Percentiles rank a stretch among this genome's conserved stretches.
phyloP scores from a whole-genome alignment of 2,797 vertebrate genomes.

The Clarias platycephalus region DNA sequence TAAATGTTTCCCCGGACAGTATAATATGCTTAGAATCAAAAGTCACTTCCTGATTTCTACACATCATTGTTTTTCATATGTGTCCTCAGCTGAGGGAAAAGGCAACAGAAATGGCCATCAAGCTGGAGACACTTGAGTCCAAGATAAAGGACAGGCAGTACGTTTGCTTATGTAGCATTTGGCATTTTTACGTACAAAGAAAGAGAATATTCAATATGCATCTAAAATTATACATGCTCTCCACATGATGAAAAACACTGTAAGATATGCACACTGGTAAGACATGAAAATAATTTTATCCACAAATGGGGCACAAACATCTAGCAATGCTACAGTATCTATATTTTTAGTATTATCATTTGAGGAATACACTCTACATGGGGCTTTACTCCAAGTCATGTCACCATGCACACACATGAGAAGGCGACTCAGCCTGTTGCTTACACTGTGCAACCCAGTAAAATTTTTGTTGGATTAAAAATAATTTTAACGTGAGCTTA shows the following conservation, averaged over 20 bases:
- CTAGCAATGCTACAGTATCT: not conserved
- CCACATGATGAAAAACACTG: not conserved
- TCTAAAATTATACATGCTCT: not conserved
- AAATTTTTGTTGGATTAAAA: not conserved
- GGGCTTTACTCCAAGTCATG: not conserved
- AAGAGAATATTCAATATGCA: not conserved
- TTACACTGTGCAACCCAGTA: not conserved
- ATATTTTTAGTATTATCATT: not conserved
- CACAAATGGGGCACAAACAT: not conserved
- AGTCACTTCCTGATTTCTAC: not conserved
- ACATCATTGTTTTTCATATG: not conserved
- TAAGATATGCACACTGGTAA: not conserved
- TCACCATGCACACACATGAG: not conserved
- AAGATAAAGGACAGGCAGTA: conserved; percentile 56
- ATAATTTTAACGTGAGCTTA: not conserved
- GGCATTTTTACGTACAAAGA: not conserved
- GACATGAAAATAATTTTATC: not conserved
- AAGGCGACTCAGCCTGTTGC: not conserved
- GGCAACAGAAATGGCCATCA: conserved; percentile 13
- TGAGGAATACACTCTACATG: too few relatives aligned
- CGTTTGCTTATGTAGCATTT: conserved; percentile 32
- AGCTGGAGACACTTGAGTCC: conserved; percentile 51
- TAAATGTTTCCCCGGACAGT: too few relatives aligned
- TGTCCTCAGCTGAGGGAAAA: conserved; percentile 47
- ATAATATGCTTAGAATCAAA: not conserved